phyloP scores from a whole-genome alignment of 2,888 invertebrate genomes.

The Entomobrya multifasciata region DNA sequence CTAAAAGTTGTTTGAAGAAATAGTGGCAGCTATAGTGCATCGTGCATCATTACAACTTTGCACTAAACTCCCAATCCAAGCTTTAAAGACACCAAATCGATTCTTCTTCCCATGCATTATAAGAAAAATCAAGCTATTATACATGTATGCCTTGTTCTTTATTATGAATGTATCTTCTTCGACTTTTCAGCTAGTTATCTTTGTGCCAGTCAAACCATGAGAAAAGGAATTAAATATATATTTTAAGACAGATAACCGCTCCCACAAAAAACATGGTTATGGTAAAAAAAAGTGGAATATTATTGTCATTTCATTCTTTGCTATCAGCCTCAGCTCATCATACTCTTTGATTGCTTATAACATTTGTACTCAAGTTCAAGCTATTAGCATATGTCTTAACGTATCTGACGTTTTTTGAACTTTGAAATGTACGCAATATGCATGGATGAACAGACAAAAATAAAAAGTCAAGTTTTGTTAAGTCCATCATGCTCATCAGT shows the following conservation, averaged over 20 bases:
- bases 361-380: no score
- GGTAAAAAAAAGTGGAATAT: constrained; percentile 22
- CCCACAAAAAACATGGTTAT: constrained; percentile 32
- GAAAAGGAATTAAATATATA: constrained; percentile 41
- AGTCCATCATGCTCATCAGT: constrained; percentile 50
- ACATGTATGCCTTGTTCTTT: not conserved
- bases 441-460: constrained; percentile 25
- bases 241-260: constrained; percentile 49
- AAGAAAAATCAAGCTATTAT: constrained; percentile 30
- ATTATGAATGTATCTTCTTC: no score
- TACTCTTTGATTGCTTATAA: not conserved
- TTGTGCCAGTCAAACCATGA: constrained; percentile 32
- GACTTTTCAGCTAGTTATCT: constrained; percentile 22
- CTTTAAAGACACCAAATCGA: not conserved
- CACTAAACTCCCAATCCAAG: not conserved
- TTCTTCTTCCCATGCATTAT: constrained; percentile 35
- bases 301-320: constrained; percentile 49
- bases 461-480: constrained; percentile 36
- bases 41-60: constrained; percentile 57
- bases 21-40: constrained; percentile 6
- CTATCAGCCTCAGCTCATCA: not conserved
- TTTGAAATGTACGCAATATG: constrained; percentile 1
- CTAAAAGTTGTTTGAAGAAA: constrained; percentile 20
- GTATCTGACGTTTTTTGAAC: no score
- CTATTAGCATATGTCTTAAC: no score